Evolutionary conservation across 2,888 invertebrate genomes (phyloP), one percentile per base, ranked within the genome.

Genomic region (Linnaemya tessellans): DNA sequence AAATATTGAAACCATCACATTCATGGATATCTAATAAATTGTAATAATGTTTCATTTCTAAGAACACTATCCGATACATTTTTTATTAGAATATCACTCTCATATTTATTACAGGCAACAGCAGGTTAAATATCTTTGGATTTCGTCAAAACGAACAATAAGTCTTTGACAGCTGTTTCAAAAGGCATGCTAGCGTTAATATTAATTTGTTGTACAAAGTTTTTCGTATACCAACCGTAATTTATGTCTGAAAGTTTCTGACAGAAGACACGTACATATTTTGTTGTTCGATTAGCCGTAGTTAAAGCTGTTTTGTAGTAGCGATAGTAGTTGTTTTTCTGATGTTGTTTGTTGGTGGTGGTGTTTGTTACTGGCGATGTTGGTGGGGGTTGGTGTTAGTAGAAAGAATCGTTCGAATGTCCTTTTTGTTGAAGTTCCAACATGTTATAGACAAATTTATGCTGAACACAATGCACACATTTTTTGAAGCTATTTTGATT

Each of bases 391-490:
- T 70, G 30, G 60, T 79, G 11, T n/a, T n/a, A n/a, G 78, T 58
- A 68, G 60, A 11, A 22, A 51, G 41, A 51, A 77, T 35, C 35
- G 30, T 60, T 58, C 25, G 22, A 62, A 73, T 67, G 67, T 83
- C 77, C 82, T 78, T 80, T 43, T 43, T 10, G 51, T 80, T 74
- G 80, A 9, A 18, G 58, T 56, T 71, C 77, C 71, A 83, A 83
- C 82, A 83, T 83, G 82, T 83, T 78, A 78, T 78, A 83, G 77
- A 77, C 82, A 83, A 83, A 78, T 73, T 73, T 78, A 78, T 78
- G 71, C 46, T 77, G 49, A 71, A 71, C 74, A 60, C 60, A 74
- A 51, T 60, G 60, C 51, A 80, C 73, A 62, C 18, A 41, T 80
- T 67, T 80, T 67, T 65, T 64, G 9, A 75, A 77, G 20, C 56